Base-by-base conservation (phyloP, 2,888 invertebrate species). In the Parasteatoda lunata region DNA sequence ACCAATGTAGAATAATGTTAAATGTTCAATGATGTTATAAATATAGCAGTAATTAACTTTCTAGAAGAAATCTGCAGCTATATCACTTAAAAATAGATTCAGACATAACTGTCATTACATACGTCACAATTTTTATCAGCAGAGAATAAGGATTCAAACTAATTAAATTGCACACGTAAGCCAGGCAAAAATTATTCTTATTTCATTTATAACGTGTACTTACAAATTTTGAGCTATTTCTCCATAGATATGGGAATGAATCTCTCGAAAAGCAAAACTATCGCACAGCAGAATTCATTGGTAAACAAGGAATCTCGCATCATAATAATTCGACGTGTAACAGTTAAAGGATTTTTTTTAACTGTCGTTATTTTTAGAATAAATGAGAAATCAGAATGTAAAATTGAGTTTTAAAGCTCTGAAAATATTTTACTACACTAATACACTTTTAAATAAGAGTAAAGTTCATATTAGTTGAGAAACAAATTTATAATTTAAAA, bases 221-320 rank as follows among this genome's bases (percentile, higher is more conserved):
- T 72, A 80, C 72, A 80, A 54, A 64, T 80, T 8, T n/a, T 66
- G 47, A 73, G 30, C 73, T 80, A 66, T 65, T 45, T 66, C 66
- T 66, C 52, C 73, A 52, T 73, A 68, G 30, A 73, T 66, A 73
- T 80, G 45, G 52, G 4, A 51, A 73, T 73, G 72, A 71, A 30
- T 30, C 30, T 30, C 71, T 49, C 47, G n/a, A 73, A 80, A 45
- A 65, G 45, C 6, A 66, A 73, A 80, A 73, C 66, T 52, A 80
- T 59, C 8, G 59, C 72, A 66, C 65, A 64, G 49, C 71, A 73
- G 52, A 80, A 9, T n/a, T 80, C 80, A 80, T 80, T 51, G 66
- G 65, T 80, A 80, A 79, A 80, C 80, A 80, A 80, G 80, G 71
- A 69, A 78, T 77, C 80, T 76, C 79, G 84, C 75, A 79, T 85